phyloP scores from a whole-genome alignment of 2,888 invertebrate genomes.

The Trichopoda pennipes region DNA sequence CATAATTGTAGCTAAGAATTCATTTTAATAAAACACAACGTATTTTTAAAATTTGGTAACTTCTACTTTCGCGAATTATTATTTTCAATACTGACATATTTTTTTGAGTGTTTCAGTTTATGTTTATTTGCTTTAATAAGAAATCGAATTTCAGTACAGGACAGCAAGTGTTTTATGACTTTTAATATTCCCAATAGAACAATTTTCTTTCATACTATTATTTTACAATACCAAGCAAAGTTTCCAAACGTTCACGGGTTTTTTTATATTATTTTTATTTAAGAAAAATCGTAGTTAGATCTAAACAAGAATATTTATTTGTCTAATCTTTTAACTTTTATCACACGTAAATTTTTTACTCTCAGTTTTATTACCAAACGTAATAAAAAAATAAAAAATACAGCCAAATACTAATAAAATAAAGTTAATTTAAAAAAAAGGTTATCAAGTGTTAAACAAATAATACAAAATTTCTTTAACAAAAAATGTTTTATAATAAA shows the following conservation, averaged over 20 bases:
- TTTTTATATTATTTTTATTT: not conserved
- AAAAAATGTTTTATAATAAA: too few relatives aligned
- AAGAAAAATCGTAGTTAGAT: not conserved
- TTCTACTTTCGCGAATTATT: too few relatives aligned
- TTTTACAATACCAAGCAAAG: not conserved
- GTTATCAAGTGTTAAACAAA: too few relatives aligned
- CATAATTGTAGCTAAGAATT: too few relatives aligned
- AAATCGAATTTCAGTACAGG: not conserved
- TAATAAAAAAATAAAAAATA: too few relatives aligned
- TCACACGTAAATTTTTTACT: not conserved
- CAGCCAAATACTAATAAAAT: too few relatives aligned
- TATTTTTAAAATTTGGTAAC: too few relatives aligned
- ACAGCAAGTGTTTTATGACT: not conserved
- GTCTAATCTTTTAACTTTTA: not conserved
- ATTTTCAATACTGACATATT: not conserved
- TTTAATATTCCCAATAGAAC: not conserved
- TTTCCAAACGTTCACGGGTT: not conserved
- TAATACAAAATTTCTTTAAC: too few relatives aligned
- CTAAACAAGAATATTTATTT: not conserved
- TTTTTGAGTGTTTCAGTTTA: not conserved
- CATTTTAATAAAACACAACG: too few relatives aligned
- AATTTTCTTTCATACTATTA: not conserved
- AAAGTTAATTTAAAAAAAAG: too few relatives aligned
- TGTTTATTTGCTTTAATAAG: not conserved
- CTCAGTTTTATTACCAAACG: too few relatives aligned